Percentiles rank a stretch among this genome's conserved stretches.
Evolutionary conservation across 2,888 invertebrate genomes (phyloP).

Genomic region (Loripinus fragilis): DNA sequence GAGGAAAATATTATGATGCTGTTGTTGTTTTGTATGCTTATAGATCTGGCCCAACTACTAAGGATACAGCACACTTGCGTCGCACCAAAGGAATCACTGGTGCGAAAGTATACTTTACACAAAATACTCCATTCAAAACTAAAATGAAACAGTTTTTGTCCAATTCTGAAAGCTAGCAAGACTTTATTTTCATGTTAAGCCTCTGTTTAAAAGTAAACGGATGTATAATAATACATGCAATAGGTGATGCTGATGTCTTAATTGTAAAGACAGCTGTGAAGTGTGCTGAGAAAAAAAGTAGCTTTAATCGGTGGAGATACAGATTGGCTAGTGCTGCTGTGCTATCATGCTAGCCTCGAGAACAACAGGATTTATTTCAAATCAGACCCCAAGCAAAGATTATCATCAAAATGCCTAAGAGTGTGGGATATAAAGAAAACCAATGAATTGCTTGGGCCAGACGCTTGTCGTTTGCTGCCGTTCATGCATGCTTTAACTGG

Average conservation of each 20-base stretch:
- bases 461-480: slow-evolving; percentile 34
- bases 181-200: slow-evolving; percentile 57
- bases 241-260: slow-evolving; percentile 64
- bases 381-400: slow-evolving; percentile 28
- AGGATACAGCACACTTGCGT: slow-evolving; percentile 53
- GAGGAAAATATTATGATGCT: not conserved
- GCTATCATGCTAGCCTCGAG: slow-evolving; percentile 49
- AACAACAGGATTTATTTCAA: slow-evolving; percentile 39
- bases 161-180: slow-evolving; percentile 63
- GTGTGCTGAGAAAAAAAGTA: slow-evolving; percentile 24
- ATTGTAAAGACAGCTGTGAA: slow-evolving; percentile 62
- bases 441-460: slow-evolving; percentile 33
- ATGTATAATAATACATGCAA: slow-evolving; percentile 48
- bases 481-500: slow-evolving; percentile 60
- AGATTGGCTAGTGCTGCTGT: slow-evolving; percentile 67
- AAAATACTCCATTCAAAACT: slow-evolving; percentile 30
- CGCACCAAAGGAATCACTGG: slow-evolving; percentile 39
- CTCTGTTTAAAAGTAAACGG: slow-evolving; percentile 29
- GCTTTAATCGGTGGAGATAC: slow-evolving; percentile 71
- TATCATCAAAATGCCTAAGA: slow-evolving; percentile 17
- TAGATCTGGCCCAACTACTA: slow-evolving; percentile 34
- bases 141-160: slow-evolving; percentile 59
- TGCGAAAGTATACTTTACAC: slow-evolving; percentile 50
- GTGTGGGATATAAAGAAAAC: slow-evolving; percentile 58
- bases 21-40: slow-evolving; percentile 51